Base-by-base conservation (phyloP, 2,888 invertebrate genomes). In the Automeris io region DNA sequence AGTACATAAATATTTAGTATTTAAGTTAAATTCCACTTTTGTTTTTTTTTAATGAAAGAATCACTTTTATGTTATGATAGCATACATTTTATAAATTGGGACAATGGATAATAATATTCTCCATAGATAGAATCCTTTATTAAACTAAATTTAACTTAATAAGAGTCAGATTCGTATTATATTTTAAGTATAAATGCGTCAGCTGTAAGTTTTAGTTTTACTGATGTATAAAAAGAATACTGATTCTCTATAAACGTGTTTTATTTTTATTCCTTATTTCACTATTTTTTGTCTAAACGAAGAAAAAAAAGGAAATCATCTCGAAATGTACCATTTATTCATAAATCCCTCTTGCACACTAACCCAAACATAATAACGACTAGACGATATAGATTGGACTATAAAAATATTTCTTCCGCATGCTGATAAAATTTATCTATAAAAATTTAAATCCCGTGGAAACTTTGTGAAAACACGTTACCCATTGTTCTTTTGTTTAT, bases 131-230 rank as follows among this genome's bases (percentile, higher is more conserved):
- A 75, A 59, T 68, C 74, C n/a, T 78, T 70, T 76, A 74, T 72
- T 69, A 47, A 63, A 62, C 51, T 56, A 73, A 57, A 62, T 68
- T 60, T 78, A 78, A 65, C 58, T 62, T 76, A 77, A 70, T 54
- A 57, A 76, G 73, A 83, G 83, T 81, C 81, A 76, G 74, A 81
- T 79, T 79, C 80, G 74, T 82, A 80, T 81, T 82, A 74, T 81
- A 78, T 79, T 76, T 74, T 80, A 83, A 78, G 73, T 66, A 70
- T 72, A 76, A 70, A 64, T 67, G 64, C 69, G 55, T 70, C 62
- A 65, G 63, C 58, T 70, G 59, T 74, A 71, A 74, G 77, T 69
- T 67, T 57, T 78, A 80, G 78, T 70, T 68, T 47, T 73, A 82
- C 65, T 63, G 65, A 68, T 76, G 73, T 83, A 75, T 82, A 85